Evolutionary conservation across 2,888 invertebrate genomes (phyloP), one percentile per base, ranked within the genome.

Genomic region (Calliopum simillimum): DNA sequence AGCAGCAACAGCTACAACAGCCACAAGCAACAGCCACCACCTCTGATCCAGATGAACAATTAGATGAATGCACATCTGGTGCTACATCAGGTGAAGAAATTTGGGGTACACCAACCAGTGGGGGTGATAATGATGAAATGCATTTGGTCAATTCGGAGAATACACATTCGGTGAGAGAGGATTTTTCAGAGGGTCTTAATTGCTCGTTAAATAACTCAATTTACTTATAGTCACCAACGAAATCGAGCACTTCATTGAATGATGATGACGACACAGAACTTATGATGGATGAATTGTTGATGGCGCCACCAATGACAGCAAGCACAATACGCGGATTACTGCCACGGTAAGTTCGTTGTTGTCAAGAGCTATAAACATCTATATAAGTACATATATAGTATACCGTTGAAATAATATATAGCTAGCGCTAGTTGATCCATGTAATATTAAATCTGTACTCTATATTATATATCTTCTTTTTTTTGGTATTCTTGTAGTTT

Each of bases 61-160:
- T 88, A 53, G 88, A 88, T 4, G 92, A 92, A 5, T 94, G 94
- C 80, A 94, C 93, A 0, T 94, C 94, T 56, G 94, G 93, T 0
- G 94, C 93, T 0, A 92, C 92, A 0, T 94, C 94, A 3, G 94
- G 94, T 0, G 94, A 95, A 84, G 95, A 95, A 79, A 92, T 94
- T 25, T 95, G 95, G 95, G 95, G 95, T 0, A 95, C 95, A 0
- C 95, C 95, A 4, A 95, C 94, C 0, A 94, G 94, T 76, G 94
- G 94, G 4, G 94, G 94, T 23, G 90, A 94, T 49, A 91, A 93
- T 75, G 94, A 94, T 77, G 94, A 94, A 74, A 91, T 93, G 79
- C 87, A 87, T 69, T 80, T 88, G 23, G 88, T 91, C 12, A 91
- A 91, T 81, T 92, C 91, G 44, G 92, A 92, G 80, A 91, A 91